These are phyloP conservation scores for Neogobius melanostomus DNA, from an alignment of 2,113 vertebrate species.

Conservation along the genomic window DNA sequence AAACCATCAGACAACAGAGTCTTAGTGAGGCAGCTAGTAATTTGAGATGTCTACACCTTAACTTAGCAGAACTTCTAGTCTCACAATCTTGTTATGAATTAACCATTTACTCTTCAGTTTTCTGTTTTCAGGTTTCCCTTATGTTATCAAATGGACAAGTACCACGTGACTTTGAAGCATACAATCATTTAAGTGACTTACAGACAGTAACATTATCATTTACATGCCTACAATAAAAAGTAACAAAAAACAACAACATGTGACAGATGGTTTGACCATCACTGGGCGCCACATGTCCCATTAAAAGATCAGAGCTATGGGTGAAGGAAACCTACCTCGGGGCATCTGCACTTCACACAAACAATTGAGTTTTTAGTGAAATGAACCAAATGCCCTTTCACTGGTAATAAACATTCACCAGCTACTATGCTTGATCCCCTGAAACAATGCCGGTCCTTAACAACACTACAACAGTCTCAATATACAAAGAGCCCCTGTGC, in stretches of 20 bases:
- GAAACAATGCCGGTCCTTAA: conserved; percentile 62
- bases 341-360: conserved; percentile 39
- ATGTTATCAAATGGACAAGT: conserved; percentile 48
- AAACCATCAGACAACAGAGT: no score
- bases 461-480: conserved; percentile 35
- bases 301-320: conserved; percentile 48
- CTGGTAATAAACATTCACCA: conserved; percentile 53
- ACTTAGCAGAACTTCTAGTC: neutral
- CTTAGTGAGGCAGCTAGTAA: no score
- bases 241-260: conserved; percentile 24
- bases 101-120: conserved; percentile 32
- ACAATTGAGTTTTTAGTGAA: conserved; percentile 43
- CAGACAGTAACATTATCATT: neutral
- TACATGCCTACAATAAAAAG: neutral
- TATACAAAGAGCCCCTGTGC: conserved; percentile 45
- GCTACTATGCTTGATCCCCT: conserved; percentile 49
- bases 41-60: neutral
- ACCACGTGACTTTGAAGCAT: conserved; percentile 7
- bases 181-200: conserved; percentile 1
- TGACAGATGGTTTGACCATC: conserved; percentile 56
- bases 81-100: neutral
- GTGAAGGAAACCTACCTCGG: conserved; percentile 34
- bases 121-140: conserved; percentile 6
- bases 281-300: conserved; percentile 56
- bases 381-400: conserved; percentile 50